These are phyloP conservation scores for Vireo griseus DNA, from an alignment of 2,797 vertebrate genomes.

Conservation along the genomic window DNA sequence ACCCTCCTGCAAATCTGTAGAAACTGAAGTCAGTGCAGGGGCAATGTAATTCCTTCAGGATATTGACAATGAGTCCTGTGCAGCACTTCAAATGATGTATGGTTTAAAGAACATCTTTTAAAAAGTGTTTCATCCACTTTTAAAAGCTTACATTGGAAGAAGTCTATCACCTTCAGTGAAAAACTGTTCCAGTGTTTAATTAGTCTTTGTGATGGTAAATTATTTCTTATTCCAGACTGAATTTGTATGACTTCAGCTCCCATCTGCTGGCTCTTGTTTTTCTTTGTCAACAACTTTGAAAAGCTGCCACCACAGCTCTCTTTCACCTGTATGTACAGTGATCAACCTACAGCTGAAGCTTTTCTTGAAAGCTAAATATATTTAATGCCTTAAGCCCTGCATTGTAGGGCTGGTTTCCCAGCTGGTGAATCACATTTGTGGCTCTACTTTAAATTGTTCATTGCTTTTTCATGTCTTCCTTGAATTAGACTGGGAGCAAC, in stretches of 20 bases:
- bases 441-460: not conserved
- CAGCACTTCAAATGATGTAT: not conserved
- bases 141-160: not conserved
- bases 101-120: not conserved
- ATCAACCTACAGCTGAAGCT: not conserved
- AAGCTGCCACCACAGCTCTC: not conserved
- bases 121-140: not conserved
- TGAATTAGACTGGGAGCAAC: not conserved
- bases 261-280: constrained; percentile 6
- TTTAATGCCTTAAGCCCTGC: not conserved
- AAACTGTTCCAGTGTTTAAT: constrained; percentile 19
- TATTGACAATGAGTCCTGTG: not conserved
- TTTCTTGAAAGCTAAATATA: not conserved
- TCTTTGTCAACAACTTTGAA: constrained; percentile 14
- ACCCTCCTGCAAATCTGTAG: not conserved
- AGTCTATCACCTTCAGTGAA: not conserved
- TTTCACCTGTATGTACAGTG: constrained; percentile 7
- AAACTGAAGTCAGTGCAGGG: not conserved
- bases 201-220: not conserved
- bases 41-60: not conserved
- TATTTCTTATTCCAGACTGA: not conserved
- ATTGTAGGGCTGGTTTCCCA: not conserved
- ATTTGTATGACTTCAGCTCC: constrained; percentile 14
- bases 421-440: not conserved
- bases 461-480: not conserved